Percentiles rank a stretch among this genome's conserved stretches.
These are phyloP conservation scores for Tachystola acroxantha DNA, from an alignment of 2,888 invertebrate species.

Conservation along the genomic window DNA sequence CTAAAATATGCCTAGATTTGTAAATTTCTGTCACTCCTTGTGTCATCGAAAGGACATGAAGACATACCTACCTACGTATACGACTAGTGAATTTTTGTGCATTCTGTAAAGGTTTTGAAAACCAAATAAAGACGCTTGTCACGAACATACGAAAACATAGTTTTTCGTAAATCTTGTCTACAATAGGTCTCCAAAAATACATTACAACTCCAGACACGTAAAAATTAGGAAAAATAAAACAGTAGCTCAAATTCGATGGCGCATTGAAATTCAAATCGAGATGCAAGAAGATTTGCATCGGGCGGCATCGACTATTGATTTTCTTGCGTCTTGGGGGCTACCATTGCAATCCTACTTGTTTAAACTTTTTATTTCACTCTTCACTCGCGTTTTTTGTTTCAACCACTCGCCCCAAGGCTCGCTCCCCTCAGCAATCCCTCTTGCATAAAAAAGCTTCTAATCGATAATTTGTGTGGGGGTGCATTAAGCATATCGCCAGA, in stretches of 20 bases:
- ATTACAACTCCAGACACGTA: constrained; percentile 20
- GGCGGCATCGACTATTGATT: constrained; percentile 72
- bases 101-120: too few species aligned
- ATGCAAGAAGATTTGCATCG: constrained; percentile 73
- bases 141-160: too few species aligned
- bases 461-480: constrained; percentile 79
- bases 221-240: constrained; percentile 47
- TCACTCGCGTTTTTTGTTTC: constrained; percentile 77
- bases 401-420: constrained; percentile 67
- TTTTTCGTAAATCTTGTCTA: not conserved
- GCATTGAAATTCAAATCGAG: constrained; percentile 71
- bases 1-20: too few species aligned
- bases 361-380: constrained; percentile 78
- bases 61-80: too few species aligned
- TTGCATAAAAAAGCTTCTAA: constrained; percentile 79
- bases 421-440: constrained; percentile 72
- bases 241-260: constrained; percentile 51
- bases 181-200: not conserved
- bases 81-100: too few species aligned
- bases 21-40: too few species aligned
- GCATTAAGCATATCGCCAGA: constrained; percentile 77
- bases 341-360: constrained; percentile 71
- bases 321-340: constrained; percentile 69
- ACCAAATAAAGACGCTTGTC: too few species aligned
- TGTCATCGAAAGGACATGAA: too few species aligned